Conservation (phyloP, 2,113 vertebrate genomes). For the Cinclus mexicanus region DNA sequence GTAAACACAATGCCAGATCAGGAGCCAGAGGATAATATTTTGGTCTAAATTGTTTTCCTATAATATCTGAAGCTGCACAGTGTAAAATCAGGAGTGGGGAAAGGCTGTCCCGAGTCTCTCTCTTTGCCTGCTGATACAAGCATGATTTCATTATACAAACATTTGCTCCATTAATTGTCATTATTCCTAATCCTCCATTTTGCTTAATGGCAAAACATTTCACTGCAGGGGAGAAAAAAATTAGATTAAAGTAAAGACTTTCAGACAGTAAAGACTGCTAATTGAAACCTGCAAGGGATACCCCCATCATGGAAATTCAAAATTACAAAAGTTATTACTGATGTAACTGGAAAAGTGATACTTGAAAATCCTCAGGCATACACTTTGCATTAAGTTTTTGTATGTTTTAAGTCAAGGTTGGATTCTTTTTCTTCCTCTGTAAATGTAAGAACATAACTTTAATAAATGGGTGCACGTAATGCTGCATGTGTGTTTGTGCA, state of each 20-base stretch:
- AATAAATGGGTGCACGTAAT: fast-evolving
- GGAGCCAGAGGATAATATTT: conserved; percentile 23
- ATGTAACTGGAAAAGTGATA: background rate
- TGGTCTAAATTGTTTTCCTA: conserved; percentile 1
- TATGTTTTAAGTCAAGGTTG: background rate
- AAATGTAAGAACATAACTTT: background rate
- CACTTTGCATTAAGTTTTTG: background rate
- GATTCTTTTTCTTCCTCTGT: background rate
- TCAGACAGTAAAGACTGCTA: conserved; percentile 21
- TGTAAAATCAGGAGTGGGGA: background rate
- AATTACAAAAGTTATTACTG: background rate
- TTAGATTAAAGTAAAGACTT: conserved; percentile 52
- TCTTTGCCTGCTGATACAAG: conserved; percentile 32
- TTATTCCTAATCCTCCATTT: conserved; percentile 63
- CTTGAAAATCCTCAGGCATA: background rate
- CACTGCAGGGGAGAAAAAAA: conserved; percentile 14
- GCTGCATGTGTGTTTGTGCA: background rate
- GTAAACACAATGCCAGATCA: conserved; percentile 14
- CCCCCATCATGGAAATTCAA: conserved; percentile 8
- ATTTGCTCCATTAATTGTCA: conserved; percentile 59
- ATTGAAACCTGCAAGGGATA: conserved; percentile 65
- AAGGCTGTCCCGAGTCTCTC: background rate
- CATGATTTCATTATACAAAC: conserved; percentile 58
- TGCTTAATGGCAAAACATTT: conserved; percentile 59
- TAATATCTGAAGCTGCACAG: background rate